A percentile compares a stretch with the other conserved stretches of the same genome.
Conservation (phyloP, 2,113 vertebrate genomes). For the Osmerus eperlanus region DNA sequence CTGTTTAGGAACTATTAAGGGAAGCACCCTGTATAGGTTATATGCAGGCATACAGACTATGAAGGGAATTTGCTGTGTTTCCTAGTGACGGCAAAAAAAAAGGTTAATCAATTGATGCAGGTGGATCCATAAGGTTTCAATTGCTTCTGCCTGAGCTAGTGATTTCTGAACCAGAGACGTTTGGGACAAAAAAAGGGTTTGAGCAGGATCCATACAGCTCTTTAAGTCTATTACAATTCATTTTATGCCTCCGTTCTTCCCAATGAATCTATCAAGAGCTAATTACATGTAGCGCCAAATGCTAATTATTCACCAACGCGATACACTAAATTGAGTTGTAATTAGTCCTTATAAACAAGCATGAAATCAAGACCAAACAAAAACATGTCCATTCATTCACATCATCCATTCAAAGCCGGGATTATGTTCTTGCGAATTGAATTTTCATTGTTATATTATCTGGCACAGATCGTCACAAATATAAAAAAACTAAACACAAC, state of each 20-base stretch:
- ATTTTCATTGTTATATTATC: neutral
- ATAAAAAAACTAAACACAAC: neutral
- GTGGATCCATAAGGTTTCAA: conserved; percentile 42
- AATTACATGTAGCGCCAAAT: conserved; percentile 6
- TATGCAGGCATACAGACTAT: no score
- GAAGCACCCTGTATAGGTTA: no score
- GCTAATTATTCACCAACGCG: conserved; percentile 5
- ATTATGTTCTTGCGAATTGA: neutral
- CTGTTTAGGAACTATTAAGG: conserved; percentile 23
- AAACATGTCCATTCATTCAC: neutral
- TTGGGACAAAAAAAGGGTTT: conserved; percentile 23
- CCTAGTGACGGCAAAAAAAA: conserved; percentile 16
- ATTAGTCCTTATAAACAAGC: conserved; percentile 7
- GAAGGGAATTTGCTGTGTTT: conserved; percentile 13
- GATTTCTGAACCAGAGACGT: conserved; percentile 39
- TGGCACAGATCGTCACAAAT: neutral
- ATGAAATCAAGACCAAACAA: neutral
- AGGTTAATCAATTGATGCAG: conserved; percentile 42
- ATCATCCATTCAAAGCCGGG: neutral
- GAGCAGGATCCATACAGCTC: neutral
- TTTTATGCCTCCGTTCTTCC: neutral
- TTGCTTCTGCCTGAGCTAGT: conserved; percentile 32
- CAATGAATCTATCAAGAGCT: conserved; percentile 31
- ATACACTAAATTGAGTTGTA: neutral
- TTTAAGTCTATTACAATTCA: neutral